Evolutionary conservation across 2,888 invertebrate species (phyloP).

Genomic region (Lasioglossum lativentre): DNA sequence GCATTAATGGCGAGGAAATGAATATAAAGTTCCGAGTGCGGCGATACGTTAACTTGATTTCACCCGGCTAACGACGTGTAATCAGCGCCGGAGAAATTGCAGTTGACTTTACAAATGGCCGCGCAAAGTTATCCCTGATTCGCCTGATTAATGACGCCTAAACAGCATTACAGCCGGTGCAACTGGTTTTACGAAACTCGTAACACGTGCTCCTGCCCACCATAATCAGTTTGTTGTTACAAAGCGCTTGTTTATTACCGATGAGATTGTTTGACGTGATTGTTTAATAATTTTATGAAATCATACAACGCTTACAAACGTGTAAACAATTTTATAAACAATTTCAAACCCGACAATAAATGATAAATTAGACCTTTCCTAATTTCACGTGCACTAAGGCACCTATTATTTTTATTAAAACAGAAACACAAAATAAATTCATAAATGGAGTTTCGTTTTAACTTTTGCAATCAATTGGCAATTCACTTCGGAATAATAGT

Average conservation of each 20-base stretch:
- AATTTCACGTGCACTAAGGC: no score
- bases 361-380: background rate
- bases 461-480: background rate
- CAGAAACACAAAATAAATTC: background rate
- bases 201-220: background rate
- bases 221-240: background rate
- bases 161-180: conserved; percentile 30
- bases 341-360: background rate
- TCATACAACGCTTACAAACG: background rate
- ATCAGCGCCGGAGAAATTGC: conserved; percentile 50
- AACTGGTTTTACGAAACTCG: conserved; percentile 44
- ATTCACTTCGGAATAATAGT: background rate
- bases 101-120: conserved; percentile 48
- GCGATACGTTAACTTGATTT: conserved; percentile 48
- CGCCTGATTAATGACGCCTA: conserved; percentile 42
- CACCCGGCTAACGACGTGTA: conserved; percentile 29
- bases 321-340: no score
- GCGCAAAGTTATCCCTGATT: conserved; percentile 38
- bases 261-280: background rate
- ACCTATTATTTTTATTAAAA: background rate
- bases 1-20: conserved; percentile 20
- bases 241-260: background rate
- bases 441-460: background rate
- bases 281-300: background rate
- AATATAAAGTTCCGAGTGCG: conserved; percentile 25